A percentile compares a stretch with the other conserved stretches of the same genome.
Conservation (phyloP, 2,888 invertebrate species). For the Plutella xylostella region DNA sequence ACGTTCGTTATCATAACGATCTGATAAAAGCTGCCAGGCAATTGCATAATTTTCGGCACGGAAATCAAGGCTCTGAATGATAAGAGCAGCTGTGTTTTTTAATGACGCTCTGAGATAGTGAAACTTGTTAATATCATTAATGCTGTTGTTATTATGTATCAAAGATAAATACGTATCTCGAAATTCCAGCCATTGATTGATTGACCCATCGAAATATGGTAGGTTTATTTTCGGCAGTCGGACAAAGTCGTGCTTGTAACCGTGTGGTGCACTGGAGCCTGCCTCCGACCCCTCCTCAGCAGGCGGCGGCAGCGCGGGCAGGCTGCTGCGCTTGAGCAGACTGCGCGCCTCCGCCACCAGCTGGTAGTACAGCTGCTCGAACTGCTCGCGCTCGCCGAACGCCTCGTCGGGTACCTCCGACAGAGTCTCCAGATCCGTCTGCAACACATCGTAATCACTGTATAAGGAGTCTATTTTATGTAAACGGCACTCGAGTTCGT, state of each 20-base stretch:
- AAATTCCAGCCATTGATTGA: background rate
- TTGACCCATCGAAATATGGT: background rate
- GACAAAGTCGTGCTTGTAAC: background rate
- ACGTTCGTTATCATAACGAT: constrained; percentile 16
- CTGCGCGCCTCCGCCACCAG: background rate
- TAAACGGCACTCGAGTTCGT: background rate
- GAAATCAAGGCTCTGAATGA: constrained; percentile 17
- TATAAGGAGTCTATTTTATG: background rate
- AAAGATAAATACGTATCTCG: background rate
- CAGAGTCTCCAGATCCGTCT: background rate
- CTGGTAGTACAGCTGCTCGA: background rate
- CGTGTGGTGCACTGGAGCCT: background rate
- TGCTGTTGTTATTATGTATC: constrained; percentile 13
- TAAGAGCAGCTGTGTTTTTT: constrained; percentile 17
- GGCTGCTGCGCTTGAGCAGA: background rate
- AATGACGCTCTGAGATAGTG: constrained; percentile 19
- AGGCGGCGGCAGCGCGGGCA: background rate
- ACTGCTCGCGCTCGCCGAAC: background rate
- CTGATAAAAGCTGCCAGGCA: constrained; percentile 14
- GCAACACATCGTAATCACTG: background rate
- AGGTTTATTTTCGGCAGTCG: background rate
- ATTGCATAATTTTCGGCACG: constrained; percentile 12
- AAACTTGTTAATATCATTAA: constrained; percentile 18
- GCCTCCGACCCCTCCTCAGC: background rate
- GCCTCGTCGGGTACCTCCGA: background rate